Evolutionary conservation across 2,888 invertebrate species (phyloP).

Genomic region (Quadriops clusia): DNA sequence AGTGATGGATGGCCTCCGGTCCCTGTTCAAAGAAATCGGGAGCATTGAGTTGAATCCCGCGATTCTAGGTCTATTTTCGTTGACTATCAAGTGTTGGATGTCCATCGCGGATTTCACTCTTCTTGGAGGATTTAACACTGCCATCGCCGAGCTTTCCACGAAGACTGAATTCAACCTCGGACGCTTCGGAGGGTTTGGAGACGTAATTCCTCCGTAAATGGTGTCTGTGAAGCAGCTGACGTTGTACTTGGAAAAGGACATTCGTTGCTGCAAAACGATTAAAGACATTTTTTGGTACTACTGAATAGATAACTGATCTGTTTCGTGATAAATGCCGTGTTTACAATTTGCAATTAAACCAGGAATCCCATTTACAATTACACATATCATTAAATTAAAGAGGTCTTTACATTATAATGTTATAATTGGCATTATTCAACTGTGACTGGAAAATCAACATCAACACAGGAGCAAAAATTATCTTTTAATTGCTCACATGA

Average conservation of each 20-base stretch:
- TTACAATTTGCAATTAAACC: too few species aligned
- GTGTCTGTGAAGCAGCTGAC: conserved; percentile 48
- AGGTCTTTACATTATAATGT: too few species aligned
- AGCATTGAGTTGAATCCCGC: conserved; percentile 28
- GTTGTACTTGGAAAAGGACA: conserved; percentile 57
- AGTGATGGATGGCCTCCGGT: conserved; percentile 25
- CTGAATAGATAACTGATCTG: too few species aligned
- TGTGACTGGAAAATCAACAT: too few species aligned
- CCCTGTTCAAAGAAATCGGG: conserved; percentile 26
- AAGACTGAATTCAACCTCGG: conserved; percentile 77
- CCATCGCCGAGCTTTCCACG: conserved; percentile 58
- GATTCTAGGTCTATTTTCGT: conserved; percentile 18
- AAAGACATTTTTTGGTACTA: too few species aligned
- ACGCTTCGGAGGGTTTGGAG: conserved; percentile 28
- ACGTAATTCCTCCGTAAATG: conserved; percentile 33
- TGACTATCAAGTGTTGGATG: conserved; percentile 58
- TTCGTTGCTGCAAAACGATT: conserved; percentile 57
- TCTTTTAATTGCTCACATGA: too few species aligned
- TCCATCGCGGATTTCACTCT: conserved; percentile 76
- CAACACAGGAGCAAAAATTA: too few species aligned
- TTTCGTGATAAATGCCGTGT: too few species aligned
- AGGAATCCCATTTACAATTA: too few species aligned
- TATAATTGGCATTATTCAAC: too few species aligned
- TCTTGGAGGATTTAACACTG: conserved; percentile 60
- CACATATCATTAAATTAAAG: too few species aligned